Conservation (phyloP, 2,888 invertebrate species). For the Tetragonula carbonaria region DNA sequence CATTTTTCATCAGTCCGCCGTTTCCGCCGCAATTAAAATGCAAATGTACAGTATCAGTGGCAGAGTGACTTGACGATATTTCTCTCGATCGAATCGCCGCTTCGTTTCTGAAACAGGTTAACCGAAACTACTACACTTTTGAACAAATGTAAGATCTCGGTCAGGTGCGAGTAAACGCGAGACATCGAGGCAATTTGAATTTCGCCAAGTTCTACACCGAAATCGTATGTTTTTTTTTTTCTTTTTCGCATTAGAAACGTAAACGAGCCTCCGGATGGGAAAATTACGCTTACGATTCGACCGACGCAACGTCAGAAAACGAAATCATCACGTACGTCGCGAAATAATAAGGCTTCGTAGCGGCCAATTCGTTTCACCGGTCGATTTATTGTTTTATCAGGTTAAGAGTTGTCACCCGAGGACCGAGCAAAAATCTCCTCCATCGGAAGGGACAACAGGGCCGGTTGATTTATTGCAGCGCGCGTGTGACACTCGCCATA, state of each 20-base stretch:
- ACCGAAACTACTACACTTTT: too few relatives aligned
- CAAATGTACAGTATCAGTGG: not conserved
- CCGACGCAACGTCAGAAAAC: too few relatives aligned
- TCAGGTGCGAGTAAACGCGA: too few relatives aligned
- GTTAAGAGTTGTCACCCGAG: slow-evolving; percentile 53
- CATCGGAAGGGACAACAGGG: slow-evolving; percentile 60
- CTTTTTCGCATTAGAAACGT: too few relatives aligned
- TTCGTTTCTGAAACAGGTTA: rapidly evolving
- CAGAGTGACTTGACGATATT: not conserved
- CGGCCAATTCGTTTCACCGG: slow-evolving; percentile 39
- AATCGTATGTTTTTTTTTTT: too few relatives aligned
- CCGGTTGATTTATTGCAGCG: slow-evolving; percentile 59
- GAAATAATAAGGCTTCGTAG: slow-evolving; percentile 43
- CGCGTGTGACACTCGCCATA: slow-evolving; percentile 53
- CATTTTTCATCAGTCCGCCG: not conserved
- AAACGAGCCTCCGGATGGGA: too few relatives aligned
- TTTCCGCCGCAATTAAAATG: not conserved
- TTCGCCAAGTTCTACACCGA: too few relatives aligned
- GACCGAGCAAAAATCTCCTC: slow-evolving; percentile 55
- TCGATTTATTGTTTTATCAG: slow-evolving; percentile 58
- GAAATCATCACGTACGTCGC: not conserved
- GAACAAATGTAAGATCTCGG: not conserved
- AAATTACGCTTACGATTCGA: too few relatives aligned
- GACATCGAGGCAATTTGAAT: too few relatives aligned
- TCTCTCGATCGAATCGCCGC: too few relatives aligned